Base-by-base conservation (phyloP, 2,888 invertebrate species). In the Caenorhabditis doughertyi region DNA sequence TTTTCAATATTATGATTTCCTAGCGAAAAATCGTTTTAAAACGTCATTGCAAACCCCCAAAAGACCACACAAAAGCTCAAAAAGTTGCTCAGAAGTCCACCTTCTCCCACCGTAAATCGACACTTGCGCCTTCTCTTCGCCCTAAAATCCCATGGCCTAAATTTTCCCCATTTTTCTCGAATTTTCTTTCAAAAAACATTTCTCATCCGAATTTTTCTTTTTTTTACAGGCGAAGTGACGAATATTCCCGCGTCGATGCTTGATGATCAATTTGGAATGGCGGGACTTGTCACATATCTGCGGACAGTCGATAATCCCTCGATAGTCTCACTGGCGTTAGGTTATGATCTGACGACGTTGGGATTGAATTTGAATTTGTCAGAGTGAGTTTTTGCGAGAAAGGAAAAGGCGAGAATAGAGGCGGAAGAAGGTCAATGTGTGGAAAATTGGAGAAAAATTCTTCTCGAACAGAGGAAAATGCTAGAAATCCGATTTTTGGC, bases 201-300 rank as follows among this genome's bases (percentile, higher is more conserved):
- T 13, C 29, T 3, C 18, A 16, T n/a, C n/a, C n/a, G n/a, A n/a
- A n/a, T n/a, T n/a, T n/a, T n/a, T 53, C 67, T 29, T 56, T 56
- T 51, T 27, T 53, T 53, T 53, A 5, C 92, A 96, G 96, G 97
- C 91, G 96, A 96, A 94, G 97, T 99, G 92, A 96, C 97, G 92
- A 97, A 98, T 94, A 98, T 99, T 94, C 99, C 99, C 84, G 95
- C 95, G 89, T 96, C 96, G 92, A 99, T 99, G 98, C 96, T 99
- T 88, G 96, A 96, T 90, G 99, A 99, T 94, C 99, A 99, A 94
- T 99, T 97, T 93, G 99, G 99, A 90, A 98, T 99, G 94, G 97
- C 98, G 88, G 99, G 99, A 60, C 94, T 99, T 90, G 94, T 99
- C 93, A 97, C 98, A 89, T 98, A 98, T 93, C 97, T 99, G 90